Conservation (phyloP, 2,113 vertebrate species). For the Brienomyrus longianalis region DNA sequence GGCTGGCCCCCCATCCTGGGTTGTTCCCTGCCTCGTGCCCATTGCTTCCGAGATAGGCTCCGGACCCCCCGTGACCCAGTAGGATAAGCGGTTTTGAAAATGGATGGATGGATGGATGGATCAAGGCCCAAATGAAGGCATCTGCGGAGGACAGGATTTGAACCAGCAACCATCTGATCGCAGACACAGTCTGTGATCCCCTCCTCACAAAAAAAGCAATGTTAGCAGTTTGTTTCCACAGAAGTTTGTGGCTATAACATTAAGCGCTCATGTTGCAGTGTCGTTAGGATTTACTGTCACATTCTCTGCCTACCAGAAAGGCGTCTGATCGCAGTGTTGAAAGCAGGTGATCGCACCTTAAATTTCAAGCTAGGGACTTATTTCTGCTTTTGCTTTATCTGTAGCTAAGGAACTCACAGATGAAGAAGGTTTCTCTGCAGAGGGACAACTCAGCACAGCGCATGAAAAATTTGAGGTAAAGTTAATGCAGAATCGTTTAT, state of each 20-base stretch:
- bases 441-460: constrained; percentile 61
- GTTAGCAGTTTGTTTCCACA: not conserved
- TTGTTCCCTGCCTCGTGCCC: no score
- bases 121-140: not conserved
- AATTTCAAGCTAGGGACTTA: not conserved
- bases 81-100: no score
- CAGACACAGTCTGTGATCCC: not conserved
- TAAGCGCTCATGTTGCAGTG: not conserved
- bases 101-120: no score
- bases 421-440: constrained; percentile 61
- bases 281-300: not conserved
- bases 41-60: no score
- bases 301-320: not conserved
- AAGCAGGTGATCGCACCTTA: not conserved
- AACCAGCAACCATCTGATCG: not conserved
- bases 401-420: constrained; percentile 67
- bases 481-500: not conserved
- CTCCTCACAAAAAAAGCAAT: not conserved
- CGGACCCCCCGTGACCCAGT: no score
- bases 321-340: not conserved
- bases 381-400: constrained; percentile 18
- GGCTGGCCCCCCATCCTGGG: no score
- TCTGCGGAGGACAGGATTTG: not conserved
- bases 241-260: not conserved
- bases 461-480: constrained; percentile 64